Conservation (phyloP, 1,140 invertebrate species). For the Leguminivora glycinivorella region DNA sequence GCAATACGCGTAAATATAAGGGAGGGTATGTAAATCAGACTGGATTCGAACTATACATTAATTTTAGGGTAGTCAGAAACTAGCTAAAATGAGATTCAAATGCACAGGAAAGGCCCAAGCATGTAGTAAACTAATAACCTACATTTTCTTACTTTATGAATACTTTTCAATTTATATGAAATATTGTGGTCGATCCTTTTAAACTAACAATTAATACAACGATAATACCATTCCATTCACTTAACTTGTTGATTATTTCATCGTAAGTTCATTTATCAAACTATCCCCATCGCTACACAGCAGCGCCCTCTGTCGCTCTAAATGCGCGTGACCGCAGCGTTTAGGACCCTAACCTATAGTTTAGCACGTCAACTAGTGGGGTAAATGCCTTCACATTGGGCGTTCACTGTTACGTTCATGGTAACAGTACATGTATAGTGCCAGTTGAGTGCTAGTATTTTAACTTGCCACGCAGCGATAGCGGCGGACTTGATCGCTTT, state of each 20-base stretch:
- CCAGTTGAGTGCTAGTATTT: neutral
- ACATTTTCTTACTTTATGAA: too few species aligned
- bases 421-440: neutral
- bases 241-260: constrained; percentile 8
- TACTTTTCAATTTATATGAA: too few species aligned
- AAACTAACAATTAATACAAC: too few species aligned
- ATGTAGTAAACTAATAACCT: too few species aligned
- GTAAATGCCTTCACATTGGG: constrained; percentile 8
- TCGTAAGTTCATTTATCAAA: neutral
- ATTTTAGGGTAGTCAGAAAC: too few species aligned
- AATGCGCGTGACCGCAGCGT: constrained; percentile 51
- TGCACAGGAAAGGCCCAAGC: too few species aligned
- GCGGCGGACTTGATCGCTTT: too few species aligned
- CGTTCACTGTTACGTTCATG: neutral
- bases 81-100: too few species aligned
- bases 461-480: neutral
- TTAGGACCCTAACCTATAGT: constrained; percentile 12
- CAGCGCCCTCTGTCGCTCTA: constrained; percentile 27
- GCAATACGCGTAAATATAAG: too few species aligned
- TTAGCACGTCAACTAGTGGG: constrained; percentile 14
- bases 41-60: too few species aligned
- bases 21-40: too few species aligned
- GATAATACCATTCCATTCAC: neutral
- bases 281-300: neutral
- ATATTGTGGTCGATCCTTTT: too few species aligned